phyloP scores from a whole-genome alignment of 53 echinoderm and acorn worm genomes.

The Astropecten irregularis region DNA sequence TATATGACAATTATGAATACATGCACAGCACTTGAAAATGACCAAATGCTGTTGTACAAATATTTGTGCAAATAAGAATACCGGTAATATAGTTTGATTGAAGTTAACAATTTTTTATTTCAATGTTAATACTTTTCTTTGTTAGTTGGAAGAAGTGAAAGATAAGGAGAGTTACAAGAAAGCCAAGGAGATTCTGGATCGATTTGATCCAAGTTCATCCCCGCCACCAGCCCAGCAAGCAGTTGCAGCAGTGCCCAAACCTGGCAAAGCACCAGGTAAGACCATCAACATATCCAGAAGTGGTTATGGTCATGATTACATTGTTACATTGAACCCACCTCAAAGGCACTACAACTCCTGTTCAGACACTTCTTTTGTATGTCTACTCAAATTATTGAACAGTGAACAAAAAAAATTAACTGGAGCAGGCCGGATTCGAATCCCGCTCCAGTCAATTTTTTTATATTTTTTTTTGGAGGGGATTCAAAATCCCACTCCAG shows the following conservation, averaged over 20 bases:
- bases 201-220: slow-evolving; percentile 77
- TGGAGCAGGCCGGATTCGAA: too few relatives aligned
- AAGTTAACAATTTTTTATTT: neutral
- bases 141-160: slow-evolving; percentile 89
- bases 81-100: neutral
- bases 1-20: neutral
- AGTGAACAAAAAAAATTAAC: too few relatives aligned
- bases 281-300: too few relatives aligned
- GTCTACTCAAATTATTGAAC: too few relatives aligned
- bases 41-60: neutral
- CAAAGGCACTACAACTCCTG: too few relatives aligned
- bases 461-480: too few relatives aligned
- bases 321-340: neutral
- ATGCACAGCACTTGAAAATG: neutral
- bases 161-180: slow-evolving; percentile 98
- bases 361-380: too few relatives aligned
- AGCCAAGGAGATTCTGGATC: slow-evolving; percentile 96
- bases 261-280: slow-evolving; percentile 14
- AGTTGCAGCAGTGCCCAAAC: neutral
- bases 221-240: slow-evolving; percentile 54
- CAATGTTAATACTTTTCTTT: neutral
- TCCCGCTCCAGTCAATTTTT: too few relatives aligned
- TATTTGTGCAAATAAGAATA: neutral
- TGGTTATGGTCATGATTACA: neutral
- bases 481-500: too few relatives aligned